Evolutionary conservation across 2,113 vertebrate species (phyloP).

Genomic region (Chroicocephalus ridibundus): DNA sequence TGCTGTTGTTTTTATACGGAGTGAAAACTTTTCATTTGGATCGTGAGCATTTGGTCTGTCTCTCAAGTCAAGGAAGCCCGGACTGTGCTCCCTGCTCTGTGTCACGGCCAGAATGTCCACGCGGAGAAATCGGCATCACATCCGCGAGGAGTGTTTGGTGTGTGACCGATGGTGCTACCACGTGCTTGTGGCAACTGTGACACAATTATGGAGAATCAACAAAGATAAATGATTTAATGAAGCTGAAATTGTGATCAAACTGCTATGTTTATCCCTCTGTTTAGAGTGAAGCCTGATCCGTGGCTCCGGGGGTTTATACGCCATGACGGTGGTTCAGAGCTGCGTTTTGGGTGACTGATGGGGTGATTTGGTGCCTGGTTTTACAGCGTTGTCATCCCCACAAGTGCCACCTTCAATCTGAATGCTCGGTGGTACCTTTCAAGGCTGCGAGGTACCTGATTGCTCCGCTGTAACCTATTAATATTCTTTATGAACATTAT

Average conservation of each 20-base stretch:
- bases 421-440: neutral
- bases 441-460: neutral
- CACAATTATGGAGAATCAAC: neutral
- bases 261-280: neutral
- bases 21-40: neutral
- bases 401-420: neutral
- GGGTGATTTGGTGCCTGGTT: neutral
- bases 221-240: neutral
- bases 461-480: neutral
- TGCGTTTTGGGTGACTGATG: neutral
- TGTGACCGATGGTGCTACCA: fast-evolving
- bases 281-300: neutral
- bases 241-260: neutral
- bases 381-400: neutral
- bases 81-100: neutral
- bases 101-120: neutral
- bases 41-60: neutral
- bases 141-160: neutral
- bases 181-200: neutral
- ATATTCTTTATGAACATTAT: neutral
- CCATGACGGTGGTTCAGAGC: neutral
- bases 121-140: fast-evolving
- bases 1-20: fast-evolving
- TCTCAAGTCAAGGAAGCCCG: neutral
- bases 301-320: neutral